Evolutionary conservation across 2,888 invertebrate species (phyloP), one percentile per base, ranked within the genome.

Genomic region (Amphipoea oculea): DNA sequence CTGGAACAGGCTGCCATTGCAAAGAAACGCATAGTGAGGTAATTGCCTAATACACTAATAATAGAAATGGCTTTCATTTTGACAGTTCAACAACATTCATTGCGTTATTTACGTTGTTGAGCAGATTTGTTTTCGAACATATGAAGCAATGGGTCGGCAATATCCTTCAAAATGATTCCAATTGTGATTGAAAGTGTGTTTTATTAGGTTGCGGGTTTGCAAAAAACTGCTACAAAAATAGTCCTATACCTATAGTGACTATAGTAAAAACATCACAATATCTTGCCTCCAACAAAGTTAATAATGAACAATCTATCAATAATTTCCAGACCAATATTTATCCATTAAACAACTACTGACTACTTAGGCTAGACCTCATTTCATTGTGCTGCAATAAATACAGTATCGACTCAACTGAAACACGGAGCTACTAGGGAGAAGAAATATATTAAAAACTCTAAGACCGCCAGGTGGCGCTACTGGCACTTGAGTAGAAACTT

Each of bases 381-480:
- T n/a, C 67, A 40, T 79, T 70, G 29, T 75, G 67, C 79, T 86
- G 74, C 85, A 86, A 85, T 87, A 87, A 88, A 86, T 85, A 86
- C 83, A 82, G 67, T 67, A 74, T 51, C 82, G 71, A 62, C 36
- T 74, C 66, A 67, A 69, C 76, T 75, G 76, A 65, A 79, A 81
- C 76, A 63, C 80, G 62, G 51, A 67, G 36, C 36, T 29, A 60
- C 73, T 79, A 71, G 74, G 42, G 60, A 60, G 23, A 76, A 54
- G 78, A 86, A 86, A 87, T 89, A 88, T 88, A 88, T 88, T 89
- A 89, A 88, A 85, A 88, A 82, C 84, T 79, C 68, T 70, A 76
- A 80, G 84, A 72, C 54, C 79, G 66, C 72, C 77, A 83, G 89
- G 81, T 82, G 88, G 83, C 68, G 76, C 45, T 20, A 71, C 67